Percentiles rank a stretch among this genome's conserved stretches.
phyloP scores from a whole-genome alignment of 92 coral and sea anemone species.

The Montipora capitata region DNA sequence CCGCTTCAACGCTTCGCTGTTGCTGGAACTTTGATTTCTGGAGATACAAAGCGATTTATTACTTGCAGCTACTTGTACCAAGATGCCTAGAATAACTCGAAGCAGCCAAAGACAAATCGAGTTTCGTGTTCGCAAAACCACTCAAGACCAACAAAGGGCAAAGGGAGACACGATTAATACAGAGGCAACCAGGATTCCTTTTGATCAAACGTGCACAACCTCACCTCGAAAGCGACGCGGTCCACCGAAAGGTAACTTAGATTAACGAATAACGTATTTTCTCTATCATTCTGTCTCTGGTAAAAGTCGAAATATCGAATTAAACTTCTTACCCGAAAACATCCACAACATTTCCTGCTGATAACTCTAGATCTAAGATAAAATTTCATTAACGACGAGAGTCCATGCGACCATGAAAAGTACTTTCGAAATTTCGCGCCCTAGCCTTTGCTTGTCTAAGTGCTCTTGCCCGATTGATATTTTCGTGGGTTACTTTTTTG shows the following conservation, averaged over 20 bases:
- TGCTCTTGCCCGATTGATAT: not conserved
- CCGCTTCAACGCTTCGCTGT: not conserved
- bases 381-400: not conserved
- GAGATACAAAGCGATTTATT: not conserved
- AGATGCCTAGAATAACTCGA: slow-evolving; percentile 84
- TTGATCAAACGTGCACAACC: slow-evolving; percentile 16
- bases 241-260: slow-evolving; percentile 64
- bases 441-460: not conserved
- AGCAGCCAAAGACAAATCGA: slow-evolving; percentile 85
- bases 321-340: not conserved
- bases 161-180: not conserved
- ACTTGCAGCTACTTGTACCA: not conserved
- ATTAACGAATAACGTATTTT: not conserved
- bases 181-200: not conserved
- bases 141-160: slow-evolving; percentile 76
- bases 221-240: slow-evolving; percentile 88
- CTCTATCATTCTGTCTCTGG: not conserved
- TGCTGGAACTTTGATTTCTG: not conserved
- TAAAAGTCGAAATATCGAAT: not conserved
- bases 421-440: slow-evolving; percentile 26
- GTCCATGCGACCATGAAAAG: not conserved
- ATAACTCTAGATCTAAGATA: not conserved
- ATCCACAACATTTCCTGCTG: not conserved
- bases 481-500: not conserved
- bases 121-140: slow-evolving; percentile 85